Conservation (phyloP, 1,140 invertebrate species). For the Neocloeon triangulifer region DNA sequence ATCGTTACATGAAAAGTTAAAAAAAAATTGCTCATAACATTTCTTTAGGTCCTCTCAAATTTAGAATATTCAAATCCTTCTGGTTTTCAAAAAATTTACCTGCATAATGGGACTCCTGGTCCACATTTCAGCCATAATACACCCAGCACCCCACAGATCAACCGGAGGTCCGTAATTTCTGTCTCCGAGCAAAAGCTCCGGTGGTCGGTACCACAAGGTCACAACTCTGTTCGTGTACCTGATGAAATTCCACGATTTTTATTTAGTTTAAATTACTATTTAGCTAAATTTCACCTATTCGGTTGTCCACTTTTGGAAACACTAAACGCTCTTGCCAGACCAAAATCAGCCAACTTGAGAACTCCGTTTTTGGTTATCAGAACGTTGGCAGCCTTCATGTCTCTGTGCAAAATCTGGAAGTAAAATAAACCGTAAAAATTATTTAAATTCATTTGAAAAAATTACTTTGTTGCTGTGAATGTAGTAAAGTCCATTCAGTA, state of each 20-base stretch:
- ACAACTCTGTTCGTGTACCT: slow-evolving; percentile 94
- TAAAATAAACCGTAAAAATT: slow-evolving; percentile 8
- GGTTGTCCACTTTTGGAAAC: slow-evolving; percentile 62
- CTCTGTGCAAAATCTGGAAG: slow-evolving; percentile 60
- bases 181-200: slow-evolving; percentile 72
- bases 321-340: slow-evolving; percentile 76
- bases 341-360: slow-evolving; percentile 82
- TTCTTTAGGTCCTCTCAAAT: background rate
- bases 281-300: slow-evolving; percentile 32
- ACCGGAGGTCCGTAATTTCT: slow-evolving; percentile 90
- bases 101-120: slow-evolving; percentile 57
- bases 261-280: slow-evolving; percentile 2
- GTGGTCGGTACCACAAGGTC: slow-evolving; percentile 93
- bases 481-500: slow-evolving; percentile 89
- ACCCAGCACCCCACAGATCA: slow-evolving; percentile 96
- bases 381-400: slow-evolving; percentile 99
- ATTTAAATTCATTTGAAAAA: no score
- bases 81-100: no score
- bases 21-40: background rate
- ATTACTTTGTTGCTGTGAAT: slow-evolving; percentile 88
- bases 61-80: background rate
- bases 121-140: slow-evolving; percentile 99
- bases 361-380: slow-evolving; percentile 93
- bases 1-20: slow-evolving; percentile 2
- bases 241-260: no score